These are phyloP conservation scores for Tursiops truncatus DNA, from an alignment of 2,113 vertebrate species.

Conservation along the genomic window DNA sequence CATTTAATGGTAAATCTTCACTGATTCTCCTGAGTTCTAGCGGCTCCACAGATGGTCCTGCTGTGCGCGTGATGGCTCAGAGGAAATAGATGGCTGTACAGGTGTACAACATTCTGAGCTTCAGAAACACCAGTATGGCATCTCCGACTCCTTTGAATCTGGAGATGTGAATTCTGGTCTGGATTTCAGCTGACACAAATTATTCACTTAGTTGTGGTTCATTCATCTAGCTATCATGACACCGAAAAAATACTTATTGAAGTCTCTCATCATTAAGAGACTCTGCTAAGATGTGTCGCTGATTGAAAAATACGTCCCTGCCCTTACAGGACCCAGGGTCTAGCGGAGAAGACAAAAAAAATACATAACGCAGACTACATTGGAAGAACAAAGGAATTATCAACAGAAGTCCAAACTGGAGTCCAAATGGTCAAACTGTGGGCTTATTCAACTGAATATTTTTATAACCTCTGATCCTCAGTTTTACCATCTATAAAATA, in stretches of 20 bases:
- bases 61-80: neutral
- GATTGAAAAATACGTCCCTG: neutral
- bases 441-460: neutral
- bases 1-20: neutral
- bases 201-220: neutral
- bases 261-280: neutral
- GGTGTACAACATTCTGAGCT: neutral
- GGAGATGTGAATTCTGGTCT: neutral
- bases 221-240: neutral
- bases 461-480: neutral
- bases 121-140: neutral
- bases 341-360: neutral
- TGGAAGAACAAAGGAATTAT: neutral
- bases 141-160: neutral
- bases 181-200: conserved; percentile 9
- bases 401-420: neutral
- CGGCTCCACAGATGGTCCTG: neutral
- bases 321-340: neutral
- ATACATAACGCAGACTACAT: neutral
- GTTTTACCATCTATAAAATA: conserved; percentile 22
- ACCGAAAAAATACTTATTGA: neutral
- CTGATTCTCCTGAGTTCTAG: neutral
- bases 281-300: neutral
- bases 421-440: neutral
- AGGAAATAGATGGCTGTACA: neutral